phyloP scores from a whole-genome alignment of 2,797 vertebrate genomes.

The Peromyscus eremicus region DNA sequence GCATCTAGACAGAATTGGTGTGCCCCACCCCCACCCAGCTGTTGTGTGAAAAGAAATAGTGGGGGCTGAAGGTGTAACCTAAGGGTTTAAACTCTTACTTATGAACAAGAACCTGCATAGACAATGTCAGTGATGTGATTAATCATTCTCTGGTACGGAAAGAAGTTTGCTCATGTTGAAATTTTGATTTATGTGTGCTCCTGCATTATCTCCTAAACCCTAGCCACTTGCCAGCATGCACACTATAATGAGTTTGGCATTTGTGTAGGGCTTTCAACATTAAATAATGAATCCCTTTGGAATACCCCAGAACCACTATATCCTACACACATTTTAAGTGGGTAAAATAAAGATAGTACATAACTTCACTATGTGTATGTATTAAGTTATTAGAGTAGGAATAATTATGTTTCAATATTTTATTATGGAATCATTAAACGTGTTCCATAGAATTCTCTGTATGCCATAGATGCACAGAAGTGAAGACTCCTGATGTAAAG shows the following conservation, averaged over 20 bases:
- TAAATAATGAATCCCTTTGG: conserved; percentile 80
- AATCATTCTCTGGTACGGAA: conserved; percentile 75
- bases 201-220: conserved; percentile 73
- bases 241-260: conserved; percentile 83
- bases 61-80: conserved; percentile 63
- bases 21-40: background rate
- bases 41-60: conserved; percentile 18
- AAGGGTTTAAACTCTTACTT: conserved; percentile 68
- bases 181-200: conserved; percentile 75
- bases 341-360: conserved; percentile 65
- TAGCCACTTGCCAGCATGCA: conserved; percentile 76
- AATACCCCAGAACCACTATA: conserved; percentile 58
- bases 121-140: conserved; percentile 51
- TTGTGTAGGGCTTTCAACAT: conserved; percentile 80
- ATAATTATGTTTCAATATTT: conserved; percentile 63
- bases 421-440: conserved; percentile 44
- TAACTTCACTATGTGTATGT: conserved; percentile 61
- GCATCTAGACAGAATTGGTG: background rate
- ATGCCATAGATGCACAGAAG: background rate
- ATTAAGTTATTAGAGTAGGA: conserved; percentile 31
- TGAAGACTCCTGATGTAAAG: conserved; percentile 10
- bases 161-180: conserved; percentile 62
- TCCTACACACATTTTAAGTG: conserved; percentile 64
- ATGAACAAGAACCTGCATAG: conserved; percentile 75
- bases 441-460: background rate